A percentile compares a stretch with the other conserved stretches of the same genome.
phyloP scores from a whole-genome alignment of 2,888 invertebrate genomes.

The Eupithecia subfuscata region DNA sequence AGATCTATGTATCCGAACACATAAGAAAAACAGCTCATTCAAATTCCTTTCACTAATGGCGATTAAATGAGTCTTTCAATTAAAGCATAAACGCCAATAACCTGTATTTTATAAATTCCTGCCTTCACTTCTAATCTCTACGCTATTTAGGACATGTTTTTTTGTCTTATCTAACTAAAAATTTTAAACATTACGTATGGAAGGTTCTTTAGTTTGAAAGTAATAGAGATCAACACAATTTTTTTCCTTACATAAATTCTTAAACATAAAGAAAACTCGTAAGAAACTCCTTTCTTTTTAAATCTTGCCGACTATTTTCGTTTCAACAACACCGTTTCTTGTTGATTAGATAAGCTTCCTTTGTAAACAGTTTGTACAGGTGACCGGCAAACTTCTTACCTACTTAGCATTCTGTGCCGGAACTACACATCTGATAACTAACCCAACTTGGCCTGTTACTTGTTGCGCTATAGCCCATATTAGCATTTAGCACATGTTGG shows the following conservation, averaged over 20 bases:
- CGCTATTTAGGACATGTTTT: no score
- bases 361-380: conserved; percentile 1
- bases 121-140: no score
- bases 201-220: background rate
- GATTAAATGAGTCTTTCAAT: no score
- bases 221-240: background rate
- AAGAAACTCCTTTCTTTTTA: background rate
- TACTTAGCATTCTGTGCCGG: conserved; percentile 25
- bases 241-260: background rate
- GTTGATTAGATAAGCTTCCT: conserved; percentile 1
- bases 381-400: conserved; percentile 37
- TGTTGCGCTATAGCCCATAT: conserved; percentile 47
- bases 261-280: background rate
- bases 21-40: no score
- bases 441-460: conserved; percentile 39
- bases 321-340: background rate
- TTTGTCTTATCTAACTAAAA: no score
- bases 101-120: no score
- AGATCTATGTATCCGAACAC: no score
- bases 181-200: background rate
- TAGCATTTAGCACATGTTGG: conserved; percentile 18
- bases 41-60: no score
- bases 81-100: no score
- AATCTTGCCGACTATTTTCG: background rate
- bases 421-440: conserved; percentile 50